Percentiles rank a stretch among this genome's conserved stretches.
Evolutionary conservation across 2,797 vertebrate species (phyloP).

Genomic region (Syncerus caffer): DNA sequence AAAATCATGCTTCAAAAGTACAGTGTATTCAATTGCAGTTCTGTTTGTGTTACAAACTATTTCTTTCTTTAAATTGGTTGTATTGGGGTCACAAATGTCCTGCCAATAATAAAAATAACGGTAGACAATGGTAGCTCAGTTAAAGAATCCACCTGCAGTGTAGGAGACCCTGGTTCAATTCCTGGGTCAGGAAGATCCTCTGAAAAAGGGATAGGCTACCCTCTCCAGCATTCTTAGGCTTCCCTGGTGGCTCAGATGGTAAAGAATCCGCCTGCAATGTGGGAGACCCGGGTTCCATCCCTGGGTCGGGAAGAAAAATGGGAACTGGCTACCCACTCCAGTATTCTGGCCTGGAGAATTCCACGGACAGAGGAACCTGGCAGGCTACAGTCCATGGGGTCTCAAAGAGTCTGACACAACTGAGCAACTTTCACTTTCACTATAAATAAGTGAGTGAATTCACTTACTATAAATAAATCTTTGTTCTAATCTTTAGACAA

Average conservation of each 20-base stretch:
- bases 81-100: neutral
- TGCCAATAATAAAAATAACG: neutral
- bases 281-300: neutral
- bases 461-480: neutral
- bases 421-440: neutral
- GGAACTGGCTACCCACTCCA: neutral
- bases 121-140: neutral
- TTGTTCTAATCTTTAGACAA: conserved; percentile 25
- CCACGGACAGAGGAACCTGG: neutral
- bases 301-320: neutral
- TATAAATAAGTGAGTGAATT: neutral
- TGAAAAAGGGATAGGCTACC: neutral
- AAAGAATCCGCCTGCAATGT: neutral
- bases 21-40: neutral
- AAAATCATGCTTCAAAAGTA: neutral
- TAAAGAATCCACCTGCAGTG: neutral
- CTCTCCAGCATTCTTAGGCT: neutral
- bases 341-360: neutral
- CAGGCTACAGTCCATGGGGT: neutral
- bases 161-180: neutral
- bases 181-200: neutral
- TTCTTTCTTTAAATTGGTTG: conserved; percentile 11
- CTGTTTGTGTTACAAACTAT: neutral
- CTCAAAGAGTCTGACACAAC: neutral
- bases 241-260: neutral